Conservation (phyloP, 2,797 vertebrate genomes). For the Eleutherodactylus coqui region DNA sequence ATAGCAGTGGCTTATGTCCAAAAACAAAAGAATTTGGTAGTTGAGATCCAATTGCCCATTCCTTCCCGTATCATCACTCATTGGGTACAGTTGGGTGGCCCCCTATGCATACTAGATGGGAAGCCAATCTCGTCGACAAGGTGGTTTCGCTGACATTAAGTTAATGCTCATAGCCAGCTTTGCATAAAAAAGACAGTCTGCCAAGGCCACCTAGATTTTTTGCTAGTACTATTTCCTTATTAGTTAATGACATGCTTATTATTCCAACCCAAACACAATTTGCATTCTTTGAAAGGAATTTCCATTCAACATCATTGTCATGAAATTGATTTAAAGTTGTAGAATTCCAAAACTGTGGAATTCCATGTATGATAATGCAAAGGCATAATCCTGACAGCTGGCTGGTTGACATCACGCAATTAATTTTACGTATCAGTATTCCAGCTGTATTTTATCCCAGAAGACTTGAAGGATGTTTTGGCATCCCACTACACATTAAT, state of each 20-base stretch:
- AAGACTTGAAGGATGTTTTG: slow-evolving; percentile 66
- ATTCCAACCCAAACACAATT: not conserved
- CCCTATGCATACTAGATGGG: too few relatives aligned
- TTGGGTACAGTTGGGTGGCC: too few relatives aligned
- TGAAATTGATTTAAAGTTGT: slow-evolving; percentile 49
- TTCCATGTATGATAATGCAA: slow-evolving; percentile 53
- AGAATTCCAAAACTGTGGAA: slow-evolving; percentile 56
- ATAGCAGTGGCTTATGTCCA: too few relatives aligned
- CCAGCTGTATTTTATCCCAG: slow-evolving; percentile 64
- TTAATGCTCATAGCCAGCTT: too few relatives aligned
- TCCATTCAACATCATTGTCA: not conserved
- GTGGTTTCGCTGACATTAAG: too few relatives aligned
- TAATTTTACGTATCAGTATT: slow-evolving; percentile 56
- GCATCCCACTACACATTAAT: slow-evolving; percentile 67
- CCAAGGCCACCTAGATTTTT: not conserved
- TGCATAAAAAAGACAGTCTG: too few relatives aligned
- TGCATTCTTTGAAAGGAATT: not conserved
- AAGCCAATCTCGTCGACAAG: too few relatives aligned
- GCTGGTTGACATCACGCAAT: slow-evolving; percentile 24
- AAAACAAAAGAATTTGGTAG: too few relatives aligned
- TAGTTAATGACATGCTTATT: not conserved
- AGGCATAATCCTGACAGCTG: slow-evolving; percentile 18
- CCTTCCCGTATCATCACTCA: too few relatives aligned
- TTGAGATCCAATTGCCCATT: too few relatives aligned
- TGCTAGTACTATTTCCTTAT: not conserved